Evolutionary conservation across 2,888 invertebrate genomes (phyloP).

Genomic region (Troides helena): DNA sequence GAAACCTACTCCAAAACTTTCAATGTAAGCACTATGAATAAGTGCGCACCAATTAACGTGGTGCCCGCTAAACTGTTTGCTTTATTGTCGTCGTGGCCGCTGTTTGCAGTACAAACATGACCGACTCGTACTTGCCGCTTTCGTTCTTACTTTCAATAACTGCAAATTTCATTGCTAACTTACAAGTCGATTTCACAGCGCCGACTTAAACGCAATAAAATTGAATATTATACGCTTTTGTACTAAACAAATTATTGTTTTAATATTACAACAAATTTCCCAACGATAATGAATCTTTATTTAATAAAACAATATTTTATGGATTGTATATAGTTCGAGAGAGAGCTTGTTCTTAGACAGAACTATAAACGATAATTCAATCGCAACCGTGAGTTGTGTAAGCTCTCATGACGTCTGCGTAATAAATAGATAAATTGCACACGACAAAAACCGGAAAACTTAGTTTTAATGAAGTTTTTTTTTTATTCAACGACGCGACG

Average conservation of each 20-base stretch:
- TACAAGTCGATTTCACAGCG: slow-evolving; percentile 1
- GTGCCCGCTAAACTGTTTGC: slow-evolving; percentile 5
- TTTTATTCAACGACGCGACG: too few relatives aligned
- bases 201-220: background rate
- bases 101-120: slow-evolving; percentile 18
- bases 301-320: too few relatives aligned
- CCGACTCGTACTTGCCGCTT: slow-evolving; percentile 6
- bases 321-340: too few relatives aligned
- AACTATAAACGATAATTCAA: too few relatives aligned
- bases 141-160: slow-evolving; percentile 22
- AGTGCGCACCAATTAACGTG: slow-evolving; percentile 19
- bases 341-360: too few relatives aligned
- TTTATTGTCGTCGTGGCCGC: slow-evolving; percentile 1
- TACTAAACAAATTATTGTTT: background rate
- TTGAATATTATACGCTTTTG: background rate
- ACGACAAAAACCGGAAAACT: too few relatives aligned
- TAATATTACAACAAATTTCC: background rate
- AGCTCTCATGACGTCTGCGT: too few relatives aligned
- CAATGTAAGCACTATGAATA: slow-evolving; percentile 12
- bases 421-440: too few relatives aligned
- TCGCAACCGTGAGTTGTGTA: too few relatives aligned
- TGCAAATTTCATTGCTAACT: background rate
- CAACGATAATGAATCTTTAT: too few relatives aligned
- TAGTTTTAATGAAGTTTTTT: too few relatives aligned
- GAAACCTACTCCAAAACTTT: slow-evolving; percentile 6